Evolutionary conservation across 2,113 vertebrate species (phyloP).

Genomic region (Hemibagrus wyckioides): DNA sequence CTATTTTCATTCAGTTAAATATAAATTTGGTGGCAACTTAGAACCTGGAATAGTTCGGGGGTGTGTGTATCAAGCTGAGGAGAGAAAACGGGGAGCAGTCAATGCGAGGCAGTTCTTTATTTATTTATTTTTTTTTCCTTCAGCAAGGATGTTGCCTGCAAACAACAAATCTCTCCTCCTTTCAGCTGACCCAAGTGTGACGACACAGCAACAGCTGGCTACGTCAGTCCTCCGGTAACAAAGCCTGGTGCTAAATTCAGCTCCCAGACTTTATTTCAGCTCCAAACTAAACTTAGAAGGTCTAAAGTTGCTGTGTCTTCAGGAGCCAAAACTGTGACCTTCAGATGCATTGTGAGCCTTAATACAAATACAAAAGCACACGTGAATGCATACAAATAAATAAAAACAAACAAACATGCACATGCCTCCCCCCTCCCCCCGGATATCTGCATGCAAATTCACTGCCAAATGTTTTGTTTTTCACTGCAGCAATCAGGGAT

Average conservation of each 20-base stretch:
- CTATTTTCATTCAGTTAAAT: slow-evolving; percentile 57
- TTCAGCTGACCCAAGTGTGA: slow-evolving; percentile 43
- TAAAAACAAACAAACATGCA: background rate
- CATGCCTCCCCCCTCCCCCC: no score
- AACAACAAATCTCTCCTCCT: slow-evolving; percentile 24
- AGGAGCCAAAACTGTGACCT: slow-evolving; percentile 4
- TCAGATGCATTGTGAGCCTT: slow-evolving; percentile 10
- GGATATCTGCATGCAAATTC: background rate
- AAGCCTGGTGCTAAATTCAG: slow-evolving; percentile 42
- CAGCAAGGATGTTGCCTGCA: background rate
- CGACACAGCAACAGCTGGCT: slow-evolving; percentile 31
- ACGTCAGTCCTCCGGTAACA: slow-evolving; percentile 36
- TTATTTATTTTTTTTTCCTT: background rate
- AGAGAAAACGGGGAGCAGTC: slow-evolving; percentile 34
- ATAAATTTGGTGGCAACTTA: slow-evolving; percentile 50
- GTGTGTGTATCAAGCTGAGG: slow-evolving; percentile 40
- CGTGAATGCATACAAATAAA: background rate
- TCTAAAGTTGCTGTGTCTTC: slow-evolving; percentile 26
- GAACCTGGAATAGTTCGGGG: slow-evolving; percentile 43
- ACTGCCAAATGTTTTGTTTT: background rate
- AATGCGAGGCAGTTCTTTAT: slow-evolving; percentile 3
- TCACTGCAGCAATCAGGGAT: background rate
- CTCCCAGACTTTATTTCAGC: slow-evolving; percentile 33
- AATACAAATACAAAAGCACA: background rate
- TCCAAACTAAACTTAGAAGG: slow-evolving; percentile 39